Conservation (phyloP, 2,888 invertebrate genomes). For the Ormyrus labotus region DNA sequence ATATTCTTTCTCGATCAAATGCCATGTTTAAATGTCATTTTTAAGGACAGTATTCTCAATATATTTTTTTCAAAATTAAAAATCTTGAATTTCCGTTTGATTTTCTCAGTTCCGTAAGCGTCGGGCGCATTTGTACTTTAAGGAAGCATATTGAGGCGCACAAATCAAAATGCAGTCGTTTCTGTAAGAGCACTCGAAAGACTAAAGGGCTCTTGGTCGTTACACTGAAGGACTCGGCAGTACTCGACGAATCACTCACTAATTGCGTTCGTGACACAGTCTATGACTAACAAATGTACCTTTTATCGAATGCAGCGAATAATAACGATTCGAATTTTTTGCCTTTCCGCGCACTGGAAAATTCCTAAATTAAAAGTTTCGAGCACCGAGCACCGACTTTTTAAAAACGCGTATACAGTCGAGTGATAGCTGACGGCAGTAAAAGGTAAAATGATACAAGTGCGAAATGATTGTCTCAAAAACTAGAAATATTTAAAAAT, state of each 20-base stretch:
- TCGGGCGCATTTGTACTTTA: slow-evolving; percentile 48
- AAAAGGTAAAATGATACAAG: too few relatives aligned
- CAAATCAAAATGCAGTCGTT: slow-evolving; percentile 74
- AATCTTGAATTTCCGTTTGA: neutral
- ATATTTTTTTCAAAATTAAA: neutral
- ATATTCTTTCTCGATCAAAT: too few relatives aligned
- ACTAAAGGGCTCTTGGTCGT: slow-evolving; percentile 69
- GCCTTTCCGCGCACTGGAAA: neutral
- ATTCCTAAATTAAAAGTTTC: neutral
- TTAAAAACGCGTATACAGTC: neutral
- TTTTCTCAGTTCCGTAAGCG: slow-evolving; percentile 19
- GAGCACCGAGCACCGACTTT: neutral
- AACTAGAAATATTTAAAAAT: neutral
- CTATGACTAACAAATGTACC: slow-evolving; percentile 71
- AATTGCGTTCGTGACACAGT: slow-evolving; percentile 75
- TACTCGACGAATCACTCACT: slow-evolving; percentile 75
- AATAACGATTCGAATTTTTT: slow-evolving; percentile 49
- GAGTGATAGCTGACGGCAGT: too few relatives aligned
- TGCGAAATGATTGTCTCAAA: too few relatives aligned
- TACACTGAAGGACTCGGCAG: slow-evolving; percentile 66
- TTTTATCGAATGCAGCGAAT: slow-evolving; percentile 60
- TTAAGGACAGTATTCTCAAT: neutral
- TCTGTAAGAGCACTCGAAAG: slow-evolving; percentile 69
- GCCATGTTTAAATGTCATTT: too few relatives aligned
- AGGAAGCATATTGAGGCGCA: slow-evolving; percentile 57